A percentile compares a stretch with the other conserved stretches of the same genome.
Conservation (phyloP, 2,797 vertebrate species). For the Micromesistius poutassou region DNA sequence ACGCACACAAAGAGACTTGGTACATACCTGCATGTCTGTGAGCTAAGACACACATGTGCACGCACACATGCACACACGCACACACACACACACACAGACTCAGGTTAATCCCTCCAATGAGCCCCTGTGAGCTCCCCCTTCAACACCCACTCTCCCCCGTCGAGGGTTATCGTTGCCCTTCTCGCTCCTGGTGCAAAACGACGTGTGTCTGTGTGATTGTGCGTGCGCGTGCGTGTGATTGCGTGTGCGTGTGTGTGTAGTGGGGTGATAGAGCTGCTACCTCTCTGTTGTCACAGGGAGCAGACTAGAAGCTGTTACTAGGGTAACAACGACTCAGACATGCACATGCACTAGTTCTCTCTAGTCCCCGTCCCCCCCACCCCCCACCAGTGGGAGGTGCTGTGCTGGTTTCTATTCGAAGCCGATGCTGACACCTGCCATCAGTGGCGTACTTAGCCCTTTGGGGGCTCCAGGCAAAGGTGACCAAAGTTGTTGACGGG, state of each 20-base stretch:
- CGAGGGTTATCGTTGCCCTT: conserved; percentile 51
- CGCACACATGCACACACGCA: no score
- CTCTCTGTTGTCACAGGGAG: conserved; percentile 50
- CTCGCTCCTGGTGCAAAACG: conserved; percentile 33
- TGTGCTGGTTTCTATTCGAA: neutral
- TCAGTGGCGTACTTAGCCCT: no score
- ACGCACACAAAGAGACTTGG: conserved; percentile 44
- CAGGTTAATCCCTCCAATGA: conserved; percentile 57
- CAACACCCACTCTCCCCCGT: conserved; percentile 44
- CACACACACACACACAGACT: neutral
- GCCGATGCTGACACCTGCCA: neutral
- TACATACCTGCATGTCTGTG: conserved; percentile 67
- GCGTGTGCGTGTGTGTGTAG: no score
- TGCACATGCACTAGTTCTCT: neutral
- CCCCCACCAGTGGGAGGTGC: neutral
- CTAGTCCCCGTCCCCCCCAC: neutral
- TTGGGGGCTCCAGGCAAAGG: no score
- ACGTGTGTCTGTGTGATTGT: conserved; percentile 1
- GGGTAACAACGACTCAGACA: conserved; percentile 32
- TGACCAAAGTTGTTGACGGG: no score
- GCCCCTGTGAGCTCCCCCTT: conserved; percentile 47
- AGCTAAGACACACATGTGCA: conserved; percentile 23
- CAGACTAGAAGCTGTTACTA: conserved; percentile 33
- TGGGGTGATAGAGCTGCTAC: conserved; percentile 51
- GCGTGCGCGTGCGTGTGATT: no score